Conservation (phyloP, 2,888 invertebrate genomes). For the Napeogenes inachia region DNA sequence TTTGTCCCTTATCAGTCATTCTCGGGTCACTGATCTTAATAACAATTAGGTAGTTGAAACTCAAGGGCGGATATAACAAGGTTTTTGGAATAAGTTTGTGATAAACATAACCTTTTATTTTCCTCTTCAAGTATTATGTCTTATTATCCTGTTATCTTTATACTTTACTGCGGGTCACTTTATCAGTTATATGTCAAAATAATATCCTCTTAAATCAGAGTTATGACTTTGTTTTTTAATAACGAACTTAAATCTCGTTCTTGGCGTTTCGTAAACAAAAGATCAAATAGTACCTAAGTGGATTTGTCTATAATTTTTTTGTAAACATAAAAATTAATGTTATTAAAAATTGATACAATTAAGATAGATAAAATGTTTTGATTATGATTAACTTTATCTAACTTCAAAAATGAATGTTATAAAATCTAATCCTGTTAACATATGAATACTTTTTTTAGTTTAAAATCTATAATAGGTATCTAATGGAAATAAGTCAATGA, state of each 20-base stretch:
- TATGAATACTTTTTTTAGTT: too few relatives aligned
- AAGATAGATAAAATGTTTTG: too few relatives aligned
- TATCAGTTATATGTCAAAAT: constrained; percentile 47
- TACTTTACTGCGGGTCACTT: constrained; percentile 47
- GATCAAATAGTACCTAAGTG: neutral
- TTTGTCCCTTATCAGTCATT: too few relatives aligned
- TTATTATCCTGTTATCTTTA: constrained; percentile 30
- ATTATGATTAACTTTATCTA: too few relatives aligned
- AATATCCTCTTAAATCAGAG: neutral
- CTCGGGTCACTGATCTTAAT: neutral
- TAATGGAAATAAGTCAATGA: too few relatives aligned
- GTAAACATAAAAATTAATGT: too few relatives aligned
- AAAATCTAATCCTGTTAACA: too few relatives aligned
- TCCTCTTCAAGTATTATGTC: constrained; percentile 37
- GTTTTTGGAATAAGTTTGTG: constrained; percentile 13
- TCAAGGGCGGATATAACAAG: neutral
- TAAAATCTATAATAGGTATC: too few relatives aligned
- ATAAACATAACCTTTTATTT: constrained; percentile 38
- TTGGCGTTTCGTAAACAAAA: neutral
- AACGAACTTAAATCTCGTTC: neutral
- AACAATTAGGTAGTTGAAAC: neutral
- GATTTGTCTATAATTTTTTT: too few relatives aligned
- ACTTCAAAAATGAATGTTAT: too few relatives aligned
- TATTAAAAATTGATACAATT: too few relatives aligned
- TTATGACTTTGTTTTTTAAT: constrained; percentile 6